phyloP scores from a whole-genome alignment of 2,888 invertebrate genomes.

The Himalopsyche anomala region DNA sequence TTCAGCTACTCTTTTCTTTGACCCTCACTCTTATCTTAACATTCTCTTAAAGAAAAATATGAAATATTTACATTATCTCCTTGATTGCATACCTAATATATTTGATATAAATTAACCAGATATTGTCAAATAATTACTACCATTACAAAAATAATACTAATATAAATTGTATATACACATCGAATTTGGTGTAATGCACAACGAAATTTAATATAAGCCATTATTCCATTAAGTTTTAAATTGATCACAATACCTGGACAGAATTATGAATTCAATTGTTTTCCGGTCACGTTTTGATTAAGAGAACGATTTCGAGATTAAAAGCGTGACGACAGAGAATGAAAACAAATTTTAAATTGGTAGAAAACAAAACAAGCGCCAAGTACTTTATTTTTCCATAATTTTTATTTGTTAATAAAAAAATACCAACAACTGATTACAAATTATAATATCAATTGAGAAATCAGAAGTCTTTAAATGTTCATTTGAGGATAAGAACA shows the following conservation, averaged over 20 bases:
- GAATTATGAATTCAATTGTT: conserved; percentile 13
- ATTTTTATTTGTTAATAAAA: neutral
- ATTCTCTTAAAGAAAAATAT: too few relatives aligned
- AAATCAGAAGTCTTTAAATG: too few relatives aligned
- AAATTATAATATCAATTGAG: too few relatives aligned
- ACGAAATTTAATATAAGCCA: neutral
- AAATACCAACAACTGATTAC: too few relatives aligned
- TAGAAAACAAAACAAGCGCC: neutral
- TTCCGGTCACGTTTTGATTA: conserved; percentile 23
- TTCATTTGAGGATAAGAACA: too few relatives aligned
- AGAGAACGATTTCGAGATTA: conserved; percentile 16
- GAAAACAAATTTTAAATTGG: neutral
- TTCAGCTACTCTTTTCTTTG: too few relatives aligned
- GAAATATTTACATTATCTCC: too few relatives aligned
- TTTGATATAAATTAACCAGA: too few relatives aligned
- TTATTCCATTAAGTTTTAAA: neutral
- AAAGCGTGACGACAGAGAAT: conserved; percentile 19
- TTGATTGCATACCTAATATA: too few relatives aligned
- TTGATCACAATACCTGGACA: conserved; percentile 6
- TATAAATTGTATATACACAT: neutral
- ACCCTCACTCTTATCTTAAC: too few relatives aligned
- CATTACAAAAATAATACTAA: too few relatives aligned
- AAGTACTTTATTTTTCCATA: neutral
- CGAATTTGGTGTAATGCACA: neutral
- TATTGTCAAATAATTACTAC: too few relatives aligned